Percentiles rank a stretch among this genome's conserved stretches.
phyloP scores from a whole-genome alignment of 2,888 invertebrate genomes.

The Lasioglossum leucozonium region DNA sequence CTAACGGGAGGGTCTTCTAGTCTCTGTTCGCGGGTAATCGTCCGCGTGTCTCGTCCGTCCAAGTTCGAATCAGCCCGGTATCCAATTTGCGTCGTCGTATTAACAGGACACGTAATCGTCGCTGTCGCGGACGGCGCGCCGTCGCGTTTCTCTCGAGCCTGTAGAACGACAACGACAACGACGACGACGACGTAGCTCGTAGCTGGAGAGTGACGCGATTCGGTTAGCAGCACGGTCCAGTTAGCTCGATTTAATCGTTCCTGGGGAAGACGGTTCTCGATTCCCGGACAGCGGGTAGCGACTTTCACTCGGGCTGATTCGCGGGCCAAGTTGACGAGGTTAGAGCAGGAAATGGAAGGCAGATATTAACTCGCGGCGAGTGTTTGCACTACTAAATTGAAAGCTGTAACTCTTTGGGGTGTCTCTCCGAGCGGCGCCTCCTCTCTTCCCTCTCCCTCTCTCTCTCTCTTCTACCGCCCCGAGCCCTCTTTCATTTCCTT shows the following conservation, averaged over 20 bases:
- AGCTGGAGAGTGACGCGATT: background rate
- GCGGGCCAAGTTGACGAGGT: conserved; percentile 45
- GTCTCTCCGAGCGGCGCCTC: conserved; percentile 62
- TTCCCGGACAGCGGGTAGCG: background rate
- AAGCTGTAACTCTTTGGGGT: conserved; percentile 78
- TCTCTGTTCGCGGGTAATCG: conserved; percentile 21
- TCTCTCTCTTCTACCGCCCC: conserved; percentile 27
- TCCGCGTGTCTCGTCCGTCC: conserved; percentile 8
- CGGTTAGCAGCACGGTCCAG: conserved; percentile 6
- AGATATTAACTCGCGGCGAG: conserved; percentile 71
- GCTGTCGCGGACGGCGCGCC: background rate
- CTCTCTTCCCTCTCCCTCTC: conserved; percentile 8
- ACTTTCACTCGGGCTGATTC: conserved; percentile 39
- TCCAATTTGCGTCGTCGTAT: conserved; percentile 33
- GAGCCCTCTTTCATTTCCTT: conserved; percentile 53
- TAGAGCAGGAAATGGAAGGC: conserved; percentile 61
- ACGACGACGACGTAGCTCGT: background rate
- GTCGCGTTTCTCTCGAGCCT: background rate
- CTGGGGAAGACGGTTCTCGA: background rate
- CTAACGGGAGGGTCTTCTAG: background rate
- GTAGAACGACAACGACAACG: background rate
- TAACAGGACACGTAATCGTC: conserved; percentile 23
- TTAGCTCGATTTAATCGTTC: conserved; percentile 15
- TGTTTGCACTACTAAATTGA: conserved; percentile 79
- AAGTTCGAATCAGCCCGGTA: conserved; percentile 15